Evolutionary conservation across 1,140 invertebrate genomes (phyloP), one percentile per base, ranked within the genome.

Genomic region (Dendrolimus punctatus): DNA sequence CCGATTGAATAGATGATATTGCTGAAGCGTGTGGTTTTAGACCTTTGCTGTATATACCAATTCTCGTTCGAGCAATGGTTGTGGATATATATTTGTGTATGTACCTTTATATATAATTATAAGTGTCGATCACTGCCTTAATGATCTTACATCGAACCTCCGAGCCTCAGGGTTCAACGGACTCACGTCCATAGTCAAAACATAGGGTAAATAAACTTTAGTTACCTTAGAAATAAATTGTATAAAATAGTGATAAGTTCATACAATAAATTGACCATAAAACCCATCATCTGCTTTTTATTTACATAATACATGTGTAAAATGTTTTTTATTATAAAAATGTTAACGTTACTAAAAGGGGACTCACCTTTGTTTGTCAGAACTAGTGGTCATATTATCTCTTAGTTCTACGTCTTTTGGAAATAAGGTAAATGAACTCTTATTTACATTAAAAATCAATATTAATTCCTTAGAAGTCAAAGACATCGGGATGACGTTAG

Each of bases 111-210:
- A 62, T 64, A 55, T 56, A 57, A 49, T 71, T 66, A 64, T 54
- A 45, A 40, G 53, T 52, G 68, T 66, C 67, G 60, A 66, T 76
- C 76, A 79, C 73, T 79, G 76, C 73, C 76, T 73, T 66, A 51
- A 70, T 66, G 70, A 75, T 76, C 68, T 70, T 50, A 65, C 53
- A 66, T 54, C 43, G 49, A 66, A 68, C 63, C 60, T 71, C 64
- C 49, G 68, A 70, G 58, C 66, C 37, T 23, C 46, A 40, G 58
- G 69, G 66, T 69, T 71, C 66, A 69, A 71, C 75, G 64, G 48
- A 39, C 43, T 43, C 46, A 58, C 60, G 81, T 82, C 79, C 76
- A 80, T 85, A 85, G 81, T 82, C 81, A 85, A 80, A 81, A 67
- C 23, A 23, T 23, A 58, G 81, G 81, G 80, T 73, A 62, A 65